A percentile compares a stretch with the other conserved stretches of the same genome.
Evolutionary conservation across 2,888 invertebrate genomes (phyloP).

Genomic region (Xylota segnis): DNA sequence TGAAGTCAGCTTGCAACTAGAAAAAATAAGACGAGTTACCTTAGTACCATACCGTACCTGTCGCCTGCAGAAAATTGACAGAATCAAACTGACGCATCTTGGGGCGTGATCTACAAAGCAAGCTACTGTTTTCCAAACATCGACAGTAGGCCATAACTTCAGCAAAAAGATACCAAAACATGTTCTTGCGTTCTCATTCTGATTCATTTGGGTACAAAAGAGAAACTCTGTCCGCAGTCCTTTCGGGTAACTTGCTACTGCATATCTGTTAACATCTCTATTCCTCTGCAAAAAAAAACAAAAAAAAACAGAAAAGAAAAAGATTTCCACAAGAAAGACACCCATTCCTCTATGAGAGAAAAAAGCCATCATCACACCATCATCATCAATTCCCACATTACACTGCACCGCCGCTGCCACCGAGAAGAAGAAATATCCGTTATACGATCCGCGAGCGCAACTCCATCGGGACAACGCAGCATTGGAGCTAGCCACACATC

Average conservation of each 20-base stretch:
- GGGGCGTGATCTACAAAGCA: too few relatives aligned
- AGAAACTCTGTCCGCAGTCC: conserved; percentile 47
- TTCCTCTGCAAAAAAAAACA: conserved; percentile 24
- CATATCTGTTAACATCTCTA: conserved; percentile 65
- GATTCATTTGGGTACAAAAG: conserved; percentile 50
- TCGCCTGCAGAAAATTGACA: too few relatives aligned
- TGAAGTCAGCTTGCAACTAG: too few relatives aligned
- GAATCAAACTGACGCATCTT: too few relatives aligned
- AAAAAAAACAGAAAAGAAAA: neutral
- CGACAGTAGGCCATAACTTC: too few relatives aligned
- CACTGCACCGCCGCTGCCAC: conserved; percentile 16
- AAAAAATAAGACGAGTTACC: too few relatives aligned
- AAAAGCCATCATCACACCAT: conserved; percentile 70
- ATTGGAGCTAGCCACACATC: conserved; percentile 51
- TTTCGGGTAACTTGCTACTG: conserved; percentile 32
- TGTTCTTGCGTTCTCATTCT: neutral
- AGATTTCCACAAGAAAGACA: conserved; percentile 22
- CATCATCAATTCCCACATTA: conserved; percentile 74
- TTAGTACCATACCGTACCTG: too few relatives aligned
- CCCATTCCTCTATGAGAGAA: conserved; percentile 8
- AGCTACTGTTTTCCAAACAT: too few relatives aligned
- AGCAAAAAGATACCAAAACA: neutral
- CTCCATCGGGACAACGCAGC: conserved; percentile 65
- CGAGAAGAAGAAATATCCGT: conserved; percentile 47
- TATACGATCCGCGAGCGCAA: conserved; percentile 50